phyloP scores from a whole-genome alignment of 1,140 invertebrate species.

The Hyposmocoma kahamanoa region DNA sequence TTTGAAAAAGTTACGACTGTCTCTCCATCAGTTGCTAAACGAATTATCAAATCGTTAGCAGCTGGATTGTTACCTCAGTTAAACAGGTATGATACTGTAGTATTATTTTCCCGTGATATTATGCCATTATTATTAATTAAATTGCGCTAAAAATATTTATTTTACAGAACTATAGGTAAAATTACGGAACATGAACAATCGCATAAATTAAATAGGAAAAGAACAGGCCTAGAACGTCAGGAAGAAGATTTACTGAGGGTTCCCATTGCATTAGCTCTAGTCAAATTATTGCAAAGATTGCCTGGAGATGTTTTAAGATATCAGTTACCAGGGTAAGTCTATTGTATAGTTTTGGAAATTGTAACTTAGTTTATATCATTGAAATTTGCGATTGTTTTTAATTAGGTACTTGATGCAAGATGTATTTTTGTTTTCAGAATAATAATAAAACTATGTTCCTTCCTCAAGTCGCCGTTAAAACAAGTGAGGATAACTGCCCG shows the following conservation, averaged over 20 bases:
- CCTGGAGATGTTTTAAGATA: constrained; percentile 83
- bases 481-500: constrained; percentile 89
- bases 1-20: constrained; percentile 76
- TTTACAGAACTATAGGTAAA: constrained; percentile 77
- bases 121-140: background rate
- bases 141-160: background rate
- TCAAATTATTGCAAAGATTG: constrained; percentile 92
- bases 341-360: background rate
- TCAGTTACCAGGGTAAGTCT: constrained; percentile 85
- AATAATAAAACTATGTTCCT: constrained; percentile 91
- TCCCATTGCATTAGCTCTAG: constrained; percentile 92
- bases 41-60: constrained; percentile 81
- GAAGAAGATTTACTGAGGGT: constrained; percentile 93
- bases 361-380: background rate
- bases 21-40: constrained; percentile 82
- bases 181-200: constrained; percentile 83
- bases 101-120: background rate
- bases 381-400: background rate
- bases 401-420: background rate
- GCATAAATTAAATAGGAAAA: constrained; percentile 87
- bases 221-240: constrained; percentile 77
- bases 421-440: constrained; percentile 78
- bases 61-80: constrained; percentile 72
- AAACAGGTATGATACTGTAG: constrained; percentile 50
- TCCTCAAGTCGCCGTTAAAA: constrained; percentile 91